Base-by-base conservation (phyloP, 2,888 invertebrate species). In the Leucozona laternaria region DNA sequence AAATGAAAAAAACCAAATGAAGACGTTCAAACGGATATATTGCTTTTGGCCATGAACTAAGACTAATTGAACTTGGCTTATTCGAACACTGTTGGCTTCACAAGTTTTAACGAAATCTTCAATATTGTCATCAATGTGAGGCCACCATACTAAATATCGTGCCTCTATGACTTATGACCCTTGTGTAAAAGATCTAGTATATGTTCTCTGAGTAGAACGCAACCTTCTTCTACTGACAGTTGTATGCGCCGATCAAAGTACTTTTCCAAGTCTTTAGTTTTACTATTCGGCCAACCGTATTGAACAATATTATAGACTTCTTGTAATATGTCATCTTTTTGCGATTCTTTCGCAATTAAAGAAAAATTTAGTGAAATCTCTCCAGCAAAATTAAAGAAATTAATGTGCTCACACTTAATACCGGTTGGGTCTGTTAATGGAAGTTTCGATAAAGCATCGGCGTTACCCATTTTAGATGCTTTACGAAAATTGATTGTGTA, bases 1-100 rank as follows among this genome's bases (percentile, higher is more conserved):
- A 73, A 68, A 72, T 80, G 34, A 50, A 75, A 70, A 70, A 71
- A 80, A 80, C 68, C 28, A 80, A 20, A 60, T 80, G 80, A 0
- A 80, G 31, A 17, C 66, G 62, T 60, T 57, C 62, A 40, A 80
- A 79, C 15, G 80, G 66, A 25, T 60, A 60, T 40, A 40, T 22
- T 8, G 60, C 25, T 25, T 25, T 60, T 40, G 22, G 25, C 60
- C 40, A 60, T 43, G 60, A 25, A 40, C 40, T 60, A 15, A 40
- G 60, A 22, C 60, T 25, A 40, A 37, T 15, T 3, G 37, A 25
- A 37, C 60, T 60, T 10, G 31, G 73, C 20, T 58, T 31, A 20
- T 73, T 73, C 7, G 25, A 45, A 28, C 20, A 28, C 11, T n/a
- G 25, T 11, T 48, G 37, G 45, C 58, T n/a, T n/a, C n/a, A n/a